phyloP scores from a whole-genome alignment of 1,140 invertebrate species.

The Panonychus citri region DNA sequence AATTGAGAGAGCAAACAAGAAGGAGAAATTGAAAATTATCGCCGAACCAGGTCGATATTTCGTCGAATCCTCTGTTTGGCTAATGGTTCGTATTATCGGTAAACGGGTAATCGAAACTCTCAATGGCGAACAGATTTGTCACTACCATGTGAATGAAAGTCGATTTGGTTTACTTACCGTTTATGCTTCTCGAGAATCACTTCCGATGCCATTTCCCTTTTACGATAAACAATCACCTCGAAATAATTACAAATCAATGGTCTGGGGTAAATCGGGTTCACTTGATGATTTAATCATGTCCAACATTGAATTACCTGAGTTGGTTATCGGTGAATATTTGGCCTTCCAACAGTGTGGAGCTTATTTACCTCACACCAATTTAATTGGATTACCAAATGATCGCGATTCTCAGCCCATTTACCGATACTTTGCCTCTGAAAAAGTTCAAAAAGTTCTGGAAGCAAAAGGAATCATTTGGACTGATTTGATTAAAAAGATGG shows the following conservation, averaged over 20 bases:
- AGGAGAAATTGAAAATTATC: slow-evolving; percentile 53
- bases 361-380: slow-evolving; percentile 17
- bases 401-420: no score
- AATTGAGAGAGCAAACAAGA: neutral
- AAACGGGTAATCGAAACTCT: slow-evolving; percentile 34
- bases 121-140: slow-evolving; percentile 34
- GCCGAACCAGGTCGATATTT: slow-evolving; percentile 88
- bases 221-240: slow-evolving; percentile 6
- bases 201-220: slow-evolving; percentile 35
- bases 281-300: slow-evolving; percentile 25
- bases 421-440: no score
- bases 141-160: slow-evolving; percentile 96
- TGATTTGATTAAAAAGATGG: no score
- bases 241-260: slow-evolving; percentile 3
- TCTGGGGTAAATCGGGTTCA: slow-evolving; percentile 31
- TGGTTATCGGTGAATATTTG: slow-evolving; percentile 26
- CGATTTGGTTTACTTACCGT: slow-evolving; percentile 97
- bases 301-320: slow-evolving; percentile 22
- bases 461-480: no score
- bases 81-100: slow-evolving; percentile 65
- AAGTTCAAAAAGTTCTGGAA: no score
- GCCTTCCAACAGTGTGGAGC: slow-evolving; percentile 29
- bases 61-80: slow-evolving; percentile 68
- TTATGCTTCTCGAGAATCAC: slow-evolving; percentile 67
- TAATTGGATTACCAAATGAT: no score